These are phyloP conservation scores for Labrus mixtus DNA, from an alignment of 2,113 vertebrate species.

Conservation along the genomic window DNA sequence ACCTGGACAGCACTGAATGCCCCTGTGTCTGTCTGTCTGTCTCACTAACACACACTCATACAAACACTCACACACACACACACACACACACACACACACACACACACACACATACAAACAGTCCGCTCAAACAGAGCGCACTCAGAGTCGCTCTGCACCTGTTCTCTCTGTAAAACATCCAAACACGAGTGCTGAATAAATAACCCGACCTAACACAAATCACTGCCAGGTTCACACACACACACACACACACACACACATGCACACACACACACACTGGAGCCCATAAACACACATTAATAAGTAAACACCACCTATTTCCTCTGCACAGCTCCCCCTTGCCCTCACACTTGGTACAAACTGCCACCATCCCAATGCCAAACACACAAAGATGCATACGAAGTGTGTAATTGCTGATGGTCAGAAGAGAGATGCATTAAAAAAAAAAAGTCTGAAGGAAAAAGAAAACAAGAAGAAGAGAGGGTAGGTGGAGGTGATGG, in stretches of 20 bases:
- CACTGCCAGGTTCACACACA: slow-evolving; percentile 74
- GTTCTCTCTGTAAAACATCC: slow-evolving; percentile 86
- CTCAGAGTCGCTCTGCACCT: slow-evolving; percentile 82
- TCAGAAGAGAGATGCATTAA: slow-evolving; percentile 46
- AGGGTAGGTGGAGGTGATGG: neutral
- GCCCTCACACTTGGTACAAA: slow-evolving; percentile 47
- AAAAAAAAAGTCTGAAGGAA: slow-evolving; percentile 13
- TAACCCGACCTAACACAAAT: slow-evolving; percentile 79
- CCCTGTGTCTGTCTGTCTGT: slow-evolving; percentile 62
- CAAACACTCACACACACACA: slow-evolving; percentile 28
- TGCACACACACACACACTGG: slow-evolving; percentile 46
- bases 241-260: slow-evolving; percentile 50
- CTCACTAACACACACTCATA: slow-evolving; percentile 24
- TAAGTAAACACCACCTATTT: slow-evolving; percentile 82
- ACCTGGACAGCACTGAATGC: slow-evolving; percentile 74
- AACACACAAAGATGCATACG: slow-evolving; percentile 46
- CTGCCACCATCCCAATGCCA: slow-evolving; percentile 60
- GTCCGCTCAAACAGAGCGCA: slow-evolving; percentile 73
- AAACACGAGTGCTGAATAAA: slow-evolving; percentile 84
- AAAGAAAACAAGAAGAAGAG: slow-evolving; percentile 27
- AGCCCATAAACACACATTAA: slow-evolving; percentile 82
- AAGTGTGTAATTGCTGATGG: slow-evolving; percentile 67
- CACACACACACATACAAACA: slow-evolving; percentile 42
- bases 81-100: slow-evolving; percentile 36
- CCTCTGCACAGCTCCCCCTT: slow-evolving; percentile 52